phyloP scores from a whole-genome alignment of 1,140 invertebrate genomes.

The Saccostrea glomerata region DNA sequence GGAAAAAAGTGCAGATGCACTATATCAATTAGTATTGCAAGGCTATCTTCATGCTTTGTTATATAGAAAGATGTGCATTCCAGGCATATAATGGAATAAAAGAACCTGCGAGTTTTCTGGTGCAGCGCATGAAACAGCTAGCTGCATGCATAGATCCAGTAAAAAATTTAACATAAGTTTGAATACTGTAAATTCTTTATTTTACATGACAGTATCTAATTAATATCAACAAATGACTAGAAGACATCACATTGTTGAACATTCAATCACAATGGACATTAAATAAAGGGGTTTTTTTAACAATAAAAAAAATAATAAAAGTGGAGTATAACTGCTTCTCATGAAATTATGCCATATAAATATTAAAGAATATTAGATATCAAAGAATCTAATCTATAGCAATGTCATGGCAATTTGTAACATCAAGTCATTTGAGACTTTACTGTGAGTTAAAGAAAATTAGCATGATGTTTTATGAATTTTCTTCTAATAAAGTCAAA shows the following conservation, averaged over 20 bases:
- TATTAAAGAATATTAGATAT: too few species aligned
- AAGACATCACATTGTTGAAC: too few species aligned
- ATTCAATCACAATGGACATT: background rate
- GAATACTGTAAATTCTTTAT: too few species aligned
- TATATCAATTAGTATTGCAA: slow-evolving; percentile 7
- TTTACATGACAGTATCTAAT: too few species aligned
- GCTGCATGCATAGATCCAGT: background rate
- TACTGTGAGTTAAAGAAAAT: background rate
- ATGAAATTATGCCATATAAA: too few species aligned
- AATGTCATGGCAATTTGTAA: background rate
- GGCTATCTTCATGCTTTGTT: slow-evolving; percentile 16
- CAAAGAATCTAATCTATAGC: background rate
- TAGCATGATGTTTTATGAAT: background rate
- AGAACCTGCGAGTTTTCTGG: background rate
- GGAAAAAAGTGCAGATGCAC: slow-evolving; percentile 4
- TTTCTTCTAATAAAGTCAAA: background rate
- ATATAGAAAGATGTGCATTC: slow-evolving; percentile 31
- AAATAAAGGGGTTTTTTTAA: background rate
- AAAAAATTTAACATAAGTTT: background rate
- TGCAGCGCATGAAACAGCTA: background rate
- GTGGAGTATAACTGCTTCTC: too few species aligned
- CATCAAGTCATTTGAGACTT: background rate
- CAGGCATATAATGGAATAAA: background rate
- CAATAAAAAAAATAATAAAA: background rate
- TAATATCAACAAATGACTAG: too few species aligned